Conservation (phyloP, 2,888 invertebrate genomes). For the Cephus runcator region DNA sequence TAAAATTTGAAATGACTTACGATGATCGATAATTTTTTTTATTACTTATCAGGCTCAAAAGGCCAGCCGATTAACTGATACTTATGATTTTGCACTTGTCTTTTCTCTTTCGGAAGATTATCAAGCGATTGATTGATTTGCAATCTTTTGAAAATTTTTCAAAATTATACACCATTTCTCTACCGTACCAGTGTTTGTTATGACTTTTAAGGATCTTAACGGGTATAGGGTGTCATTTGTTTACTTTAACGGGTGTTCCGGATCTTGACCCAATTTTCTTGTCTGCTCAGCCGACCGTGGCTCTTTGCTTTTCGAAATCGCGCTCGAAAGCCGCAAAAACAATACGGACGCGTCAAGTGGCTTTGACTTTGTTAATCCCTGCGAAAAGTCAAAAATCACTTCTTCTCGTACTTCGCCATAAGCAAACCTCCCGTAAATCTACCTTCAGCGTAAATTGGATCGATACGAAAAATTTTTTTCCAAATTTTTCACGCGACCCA, state of each 20-base stretch:
- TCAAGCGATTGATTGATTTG: too few species aligned
- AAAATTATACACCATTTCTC: not conserved
- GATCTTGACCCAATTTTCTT: constrained; percentile 4
- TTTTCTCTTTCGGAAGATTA: too few species aligned
- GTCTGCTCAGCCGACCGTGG: constrained; percentile 3
- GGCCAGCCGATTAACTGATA: not conserved
- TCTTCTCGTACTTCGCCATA: not conserved
- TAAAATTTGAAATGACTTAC: not conserved
- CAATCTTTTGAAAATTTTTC: too few species aligned
- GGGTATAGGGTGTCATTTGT: constrained; percentile 20
- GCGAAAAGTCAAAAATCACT: constrained; percentile 22
- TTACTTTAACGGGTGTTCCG: constrained; percentile 26
- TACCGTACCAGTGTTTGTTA: not conserved
- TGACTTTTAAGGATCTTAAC: not conserved
- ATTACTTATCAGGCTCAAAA: not conserved
- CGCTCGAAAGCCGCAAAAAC: constrained; percentile 19
- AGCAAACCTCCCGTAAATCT: not conserved
- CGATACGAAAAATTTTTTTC: constrained; percentile 4
- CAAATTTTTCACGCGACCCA: constrained; percentile 8
- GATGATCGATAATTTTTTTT: too few species aligned
- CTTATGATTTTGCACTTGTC: too few species aligned
- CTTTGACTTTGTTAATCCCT: not conserved
- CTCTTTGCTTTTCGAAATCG: not conserved
- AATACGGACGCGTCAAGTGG: constrained; percentile 17
- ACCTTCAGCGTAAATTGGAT: constrained; percentile 2